Evolutionary conservation across 2,113 vertebrate species (phyloP).

Genomic region (Chamaea fasciata): DNA sequence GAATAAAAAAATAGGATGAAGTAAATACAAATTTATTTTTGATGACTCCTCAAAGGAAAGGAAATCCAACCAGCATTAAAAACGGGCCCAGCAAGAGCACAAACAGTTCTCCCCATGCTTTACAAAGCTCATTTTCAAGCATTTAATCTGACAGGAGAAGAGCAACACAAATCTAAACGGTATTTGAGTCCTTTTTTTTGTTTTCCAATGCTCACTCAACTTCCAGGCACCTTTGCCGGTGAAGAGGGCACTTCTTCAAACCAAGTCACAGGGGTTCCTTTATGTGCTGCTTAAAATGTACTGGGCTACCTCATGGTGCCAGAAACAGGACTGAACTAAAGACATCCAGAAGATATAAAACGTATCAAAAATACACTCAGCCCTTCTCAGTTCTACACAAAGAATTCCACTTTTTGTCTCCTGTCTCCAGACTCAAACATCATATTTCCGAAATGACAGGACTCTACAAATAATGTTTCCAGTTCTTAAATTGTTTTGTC

Average conservation of each 20-base stretch:
- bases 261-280: fast-evolving
- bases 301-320: not conserved
- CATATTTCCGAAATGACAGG: not conserved
- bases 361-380: not conserved
- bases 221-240: not conserved
- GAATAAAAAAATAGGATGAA: not conserved
- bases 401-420: not conserved
- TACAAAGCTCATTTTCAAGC: not conserved
- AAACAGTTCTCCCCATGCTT: not conserved
- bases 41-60: not conserved
- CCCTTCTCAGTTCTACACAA: not conserved
- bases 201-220: not conserved
- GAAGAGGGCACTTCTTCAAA: not conserved
- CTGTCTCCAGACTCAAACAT: not conserved
- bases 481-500: slow-evolving; percentile 14
- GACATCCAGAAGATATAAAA: not conserved
- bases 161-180: not conserved
- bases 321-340: not conserved
- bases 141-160: not conserved
- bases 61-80: not conserved
- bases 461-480: slow-evolving; percentile 30
- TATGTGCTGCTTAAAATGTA: not conserved
- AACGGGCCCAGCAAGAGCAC: not conserved
- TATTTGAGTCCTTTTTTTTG: not conserved
- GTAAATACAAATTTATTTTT: not conserved